Evolutionary conservation across 2,888 invertebrate species (phyloP).

Genomic region (Apamea sordens): DNA sequence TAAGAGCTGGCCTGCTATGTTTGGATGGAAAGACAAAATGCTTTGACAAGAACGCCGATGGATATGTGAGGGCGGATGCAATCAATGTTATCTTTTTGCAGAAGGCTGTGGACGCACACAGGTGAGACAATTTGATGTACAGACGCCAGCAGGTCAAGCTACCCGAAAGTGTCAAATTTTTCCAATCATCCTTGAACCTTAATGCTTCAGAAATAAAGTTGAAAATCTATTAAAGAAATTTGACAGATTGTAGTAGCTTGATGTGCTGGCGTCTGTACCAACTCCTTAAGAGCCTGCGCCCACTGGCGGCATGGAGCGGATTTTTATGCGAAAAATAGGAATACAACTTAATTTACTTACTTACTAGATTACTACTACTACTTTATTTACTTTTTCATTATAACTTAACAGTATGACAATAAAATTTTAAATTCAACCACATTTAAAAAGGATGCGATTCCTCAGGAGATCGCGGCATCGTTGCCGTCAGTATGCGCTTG

Average conservation of each 20-base stretch:
- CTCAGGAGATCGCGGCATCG: too few species aligned
- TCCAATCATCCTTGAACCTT: too few species aligned
- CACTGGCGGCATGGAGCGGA: neutral
- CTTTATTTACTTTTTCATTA: too few species aligned
- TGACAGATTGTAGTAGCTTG: too few species aligned
- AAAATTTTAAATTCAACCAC: neutral
- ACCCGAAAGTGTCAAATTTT: too few species aligned
- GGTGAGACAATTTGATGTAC: constrained; percentile 72
- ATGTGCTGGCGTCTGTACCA: too few species aligned
- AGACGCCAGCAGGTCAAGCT: too few species aligned
- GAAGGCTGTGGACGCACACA: constrained; percentile 90
- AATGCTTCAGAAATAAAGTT: too few species aligned
- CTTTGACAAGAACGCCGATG: constrained; percentile 95
- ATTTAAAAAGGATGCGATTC: neutral
- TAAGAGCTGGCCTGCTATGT: constrained; percentile 70
- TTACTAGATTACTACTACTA: too few species aligned
- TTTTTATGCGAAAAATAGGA: neutral
- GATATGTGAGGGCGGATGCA: constrained; percentile 94
- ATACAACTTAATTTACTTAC: too few species aligned
- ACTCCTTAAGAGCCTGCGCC: neutral
- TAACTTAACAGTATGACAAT: neutral
- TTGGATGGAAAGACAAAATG: constrained; percentile 95
- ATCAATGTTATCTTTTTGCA: constrained; percentile 92
- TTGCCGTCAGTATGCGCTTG: neutral
- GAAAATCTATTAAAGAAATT: too few species aligned